phyloP scores from a whole-genome alignment of 2,113 vertebrate species.

The Ameiurus melas region DNA sequence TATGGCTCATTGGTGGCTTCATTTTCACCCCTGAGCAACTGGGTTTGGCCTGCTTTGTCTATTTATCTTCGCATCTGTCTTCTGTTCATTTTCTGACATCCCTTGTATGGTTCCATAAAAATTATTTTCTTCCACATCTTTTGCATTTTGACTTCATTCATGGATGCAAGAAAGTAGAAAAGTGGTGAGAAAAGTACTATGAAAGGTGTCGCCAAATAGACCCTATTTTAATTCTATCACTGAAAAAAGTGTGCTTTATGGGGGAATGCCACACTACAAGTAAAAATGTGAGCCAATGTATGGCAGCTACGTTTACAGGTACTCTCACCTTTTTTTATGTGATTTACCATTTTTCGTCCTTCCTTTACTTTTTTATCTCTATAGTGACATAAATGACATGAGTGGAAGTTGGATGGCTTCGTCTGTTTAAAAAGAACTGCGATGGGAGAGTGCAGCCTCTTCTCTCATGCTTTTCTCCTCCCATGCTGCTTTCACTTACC shows the following conservation, averaged over 20 bases:
- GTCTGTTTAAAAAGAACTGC: slow-evolving; percentile 2
- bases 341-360: not conserved
- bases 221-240: not conserved
- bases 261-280: no score
- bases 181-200: not conserved
- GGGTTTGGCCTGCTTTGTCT: slow-evolving; percentile 12
- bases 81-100: slow-evolving; percentile 47
- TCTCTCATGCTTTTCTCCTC: slow-evolving; percentile 57
- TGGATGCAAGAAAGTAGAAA: not conserved
- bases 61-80: slow-evolving; percentile 9
- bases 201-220: not conserved
- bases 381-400: not conserved
- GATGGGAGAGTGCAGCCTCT: slow-evolving; percentile 58
- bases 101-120: slow-evolving; percentile 12
- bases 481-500: slow-evolving; percentile 60
- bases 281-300: not conserved
- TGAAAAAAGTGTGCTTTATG: not conserved
- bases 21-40: slow-evolving; percentile 12
- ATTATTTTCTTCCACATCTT: slow-evolving; percentile 19
- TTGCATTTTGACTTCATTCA: slow-evolving; percentile 8
- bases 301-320: slow-evolving; percentile 1
- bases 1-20: slow-evolving; percentile 28
- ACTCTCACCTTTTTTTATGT: not conserved
- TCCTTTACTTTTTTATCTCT: not conserved
- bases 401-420: not conserved